A percentile compares a stretch with the other conserved stretches of the same genome.
These are phyloP conservation scores for Channa maculata DNA, from an alignment of 2,113 vertebrate genomes.

Conservation along the genomic window DNA sequence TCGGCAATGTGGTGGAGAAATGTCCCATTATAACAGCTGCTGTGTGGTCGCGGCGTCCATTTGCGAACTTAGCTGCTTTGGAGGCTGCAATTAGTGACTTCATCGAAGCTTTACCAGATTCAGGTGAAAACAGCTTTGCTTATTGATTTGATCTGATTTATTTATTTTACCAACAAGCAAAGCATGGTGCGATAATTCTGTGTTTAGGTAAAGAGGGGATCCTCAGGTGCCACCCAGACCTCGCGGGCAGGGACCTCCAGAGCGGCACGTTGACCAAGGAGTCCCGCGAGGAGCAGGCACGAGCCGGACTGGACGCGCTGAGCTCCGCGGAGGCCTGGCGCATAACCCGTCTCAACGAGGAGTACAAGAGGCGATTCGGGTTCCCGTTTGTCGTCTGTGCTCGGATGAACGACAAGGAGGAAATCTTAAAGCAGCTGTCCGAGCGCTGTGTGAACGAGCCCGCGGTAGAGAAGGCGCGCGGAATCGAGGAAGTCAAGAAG, in stretches of 20 bases:
- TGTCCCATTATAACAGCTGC: conserved; percentile 85
- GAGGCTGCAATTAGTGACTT: conserved; percentile 81
- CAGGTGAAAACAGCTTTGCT: conserved; percentile 75
- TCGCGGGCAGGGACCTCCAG: conserved; percentile 84
- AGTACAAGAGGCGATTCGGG: conserved; percentile 85
- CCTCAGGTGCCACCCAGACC: conserved; percentile 87
- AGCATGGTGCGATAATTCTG: background rate
- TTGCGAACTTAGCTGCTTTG: conserved; percentile 69
- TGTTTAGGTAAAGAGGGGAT: conserved; percentile 87
- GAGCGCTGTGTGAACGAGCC: conserved; percentile 70
- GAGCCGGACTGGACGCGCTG: conserved; percentile 82
- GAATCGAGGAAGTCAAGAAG: conserved; percentile 86
- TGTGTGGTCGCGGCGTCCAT: conserved; percentile 85
- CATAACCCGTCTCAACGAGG: conserved; percentile 78
- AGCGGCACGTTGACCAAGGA: conserved; percentile 80
- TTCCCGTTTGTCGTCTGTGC: conserved; percentile 90
- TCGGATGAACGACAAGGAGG: conserved; percentile 75
- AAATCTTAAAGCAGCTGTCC: conserved; percentile 74
- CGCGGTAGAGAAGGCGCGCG: conserved; percentile 74
- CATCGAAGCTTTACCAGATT: conserved; percentile 82
- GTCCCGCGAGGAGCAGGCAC: conserved; percentile 83
- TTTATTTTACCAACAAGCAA: background rate
- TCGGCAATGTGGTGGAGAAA: conserved; percentile 87
- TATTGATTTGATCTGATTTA: background rate
- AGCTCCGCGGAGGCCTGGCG: conserved; percentile 52